phyloP scores from a whole-genome alignment of 2,888 invertebrate genomes.

The Pseudococcus jackbeardsleyi region DNA sequence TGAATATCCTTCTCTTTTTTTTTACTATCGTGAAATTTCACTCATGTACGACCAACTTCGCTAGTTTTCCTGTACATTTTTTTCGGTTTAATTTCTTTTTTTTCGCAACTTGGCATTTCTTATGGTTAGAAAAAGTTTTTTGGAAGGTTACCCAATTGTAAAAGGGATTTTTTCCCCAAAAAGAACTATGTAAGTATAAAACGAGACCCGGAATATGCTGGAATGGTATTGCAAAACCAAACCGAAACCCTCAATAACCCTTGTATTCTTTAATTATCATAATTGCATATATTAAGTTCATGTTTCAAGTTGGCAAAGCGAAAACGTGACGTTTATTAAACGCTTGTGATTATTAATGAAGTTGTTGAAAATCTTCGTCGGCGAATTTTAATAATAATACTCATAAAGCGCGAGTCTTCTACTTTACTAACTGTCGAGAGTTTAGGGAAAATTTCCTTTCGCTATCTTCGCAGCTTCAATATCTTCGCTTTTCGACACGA shows the following conservation, averaged over 20 bases:
- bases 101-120: conserved; percentile 17
- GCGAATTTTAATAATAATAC: conserved; percentile 43
- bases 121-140: background rate
- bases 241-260: conserved; percentile 1
- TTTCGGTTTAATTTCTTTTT: conserved; percentile 26
- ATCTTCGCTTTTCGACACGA: conserved; percentile 15
- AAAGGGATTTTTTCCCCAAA: background rate
- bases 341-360: conserved; percentile 45
- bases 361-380: conserved; percentile 39
- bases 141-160: conserved; percentile 22
- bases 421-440: conserved; percentile 40
- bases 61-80: background rate
- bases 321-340: conserved; percentile 45
- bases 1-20: background rate
- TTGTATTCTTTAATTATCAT: conserved; percentile 46
- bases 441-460: background rate
- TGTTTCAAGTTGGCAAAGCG: conserved; percentile 25
- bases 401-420: conserved; percentile 26
- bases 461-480: conserved; percentile 2
- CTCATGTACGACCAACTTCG: background rate
- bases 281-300: conserved; percentile 40
- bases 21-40: background rate
- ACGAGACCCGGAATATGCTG: background rate
- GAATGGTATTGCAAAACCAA: background rate
- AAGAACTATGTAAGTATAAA: background rate